Evolutionary conservation across 2,797 vertebrate species (phyloP), one percentile per base, ranked within the genome.

Genomic region (Prionace glauca): DNA sequence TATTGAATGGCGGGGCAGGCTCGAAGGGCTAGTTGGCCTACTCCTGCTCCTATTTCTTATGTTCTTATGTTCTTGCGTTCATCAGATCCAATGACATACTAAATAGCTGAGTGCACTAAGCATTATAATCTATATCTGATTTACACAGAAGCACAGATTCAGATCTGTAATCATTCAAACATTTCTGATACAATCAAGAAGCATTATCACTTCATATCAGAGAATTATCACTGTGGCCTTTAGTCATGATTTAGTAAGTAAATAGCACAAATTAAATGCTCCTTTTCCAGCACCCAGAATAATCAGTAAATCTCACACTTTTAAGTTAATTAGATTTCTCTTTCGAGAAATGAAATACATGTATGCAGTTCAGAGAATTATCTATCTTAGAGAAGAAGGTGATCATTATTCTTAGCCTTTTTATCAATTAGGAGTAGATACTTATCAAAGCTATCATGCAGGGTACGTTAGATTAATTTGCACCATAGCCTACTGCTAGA

Each of bases 241-340:
- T 65, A 50, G 29, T 91, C 32, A n/a, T 36, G 88, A 62, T 20
- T 91, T 62, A 91, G 60, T 91, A 65, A 65, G 65, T 91, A 62
- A 91, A 91, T 91, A 62, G 65, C 12, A 62, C 12, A 91, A 62
- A 62, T 36, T 12, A 18, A 91, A 62, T 62, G 56, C 88, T 91
- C 9, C 26, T n/a, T 88, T 29, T 60, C 50, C 29, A 11, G 22
- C 60, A 62, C 60, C 3, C 56, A 91, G 88, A 65, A 65, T 29
- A 91, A 65, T 45, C 67, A 94, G 69, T 18, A 50, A 72, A 45
- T 60, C 50, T 90, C 26, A 29, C 50, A 36, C n/a, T 71, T 56
- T 94, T 26, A 45, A 94, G 71, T 94, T 50, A 94, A 94, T 94
- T 29, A 45, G 69, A 36, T 94, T 94, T 72, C 32, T 29, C 92